These are phyloP conservation scores for Slavum lentiscoides DNA, from an alignment of 2,888 invertebrate species.

Conservation along the genomic window DNA sequence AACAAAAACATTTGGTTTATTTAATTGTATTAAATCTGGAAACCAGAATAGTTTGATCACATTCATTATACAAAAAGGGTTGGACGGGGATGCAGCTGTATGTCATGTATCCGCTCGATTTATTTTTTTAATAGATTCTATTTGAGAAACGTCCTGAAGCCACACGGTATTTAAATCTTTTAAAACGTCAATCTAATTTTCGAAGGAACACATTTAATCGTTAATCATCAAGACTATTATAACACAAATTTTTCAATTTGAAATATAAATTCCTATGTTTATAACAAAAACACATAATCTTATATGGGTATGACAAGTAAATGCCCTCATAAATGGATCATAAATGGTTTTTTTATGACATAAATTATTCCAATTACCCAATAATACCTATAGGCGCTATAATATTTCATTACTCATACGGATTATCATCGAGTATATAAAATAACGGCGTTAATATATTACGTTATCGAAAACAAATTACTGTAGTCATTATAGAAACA, in stretches of 20 bases:
- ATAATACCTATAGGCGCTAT: too few relatives aligned
- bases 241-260: not conserved
- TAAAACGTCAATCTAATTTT: not conserved
- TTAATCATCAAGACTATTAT: not conserved
- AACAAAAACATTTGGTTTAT: too few relatives aligned
- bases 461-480: not conserved
- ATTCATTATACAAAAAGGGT: too few relatives aligned
- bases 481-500: not conserved
- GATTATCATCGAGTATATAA: not conserved
- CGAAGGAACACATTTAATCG: not conserved
- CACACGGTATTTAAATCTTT: not conserved
- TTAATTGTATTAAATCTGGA: too few relatives aligned
- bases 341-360: too few relatives aligned
- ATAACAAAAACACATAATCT: not conserved
- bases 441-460: too few relatives aligned
- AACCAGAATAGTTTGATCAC: too few relatives aligned
- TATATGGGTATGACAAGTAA: not conserved
- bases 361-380: too few relatives aligned
- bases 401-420: too few relatives aligned
- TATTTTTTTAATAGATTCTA: not conserved
- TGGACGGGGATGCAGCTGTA: not conserved
- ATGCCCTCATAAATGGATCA: too few relatives aligned
- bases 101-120: not conserved
- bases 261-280: not conserved
- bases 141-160: not conserved